phyloP scores from a whole-genome alignment of 2,797 vertebrate genomes.

The Darevskia nairensis region DNA sequence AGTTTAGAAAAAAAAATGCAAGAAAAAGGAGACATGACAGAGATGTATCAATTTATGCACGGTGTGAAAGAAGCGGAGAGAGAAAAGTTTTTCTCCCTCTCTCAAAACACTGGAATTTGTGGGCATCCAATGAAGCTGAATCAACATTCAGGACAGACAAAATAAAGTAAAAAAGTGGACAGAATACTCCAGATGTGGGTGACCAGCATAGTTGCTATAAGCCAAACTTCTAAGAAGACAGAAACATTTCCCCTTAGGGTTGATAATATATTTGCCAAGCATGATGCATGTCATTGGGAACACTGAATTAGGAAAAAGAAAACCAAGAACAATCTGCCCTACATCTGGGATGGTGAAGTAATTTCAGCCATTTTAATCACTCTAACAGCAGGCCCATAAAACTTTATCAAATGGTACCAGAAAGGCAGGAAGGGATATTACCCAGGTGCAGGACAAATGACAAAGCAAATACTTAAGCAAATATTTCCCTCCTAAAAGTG shows the following conservation, averaged over 20 bases:
- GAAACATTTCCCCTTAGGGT: fast-evolving
- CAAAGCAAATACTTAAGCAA: slow-evolving; percentile 12
- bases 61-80: no score
- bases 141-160: no score
- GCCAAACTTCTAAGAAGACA: background rate
- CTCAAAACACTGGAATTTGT: no score
- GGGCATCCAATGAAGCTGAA: no score
- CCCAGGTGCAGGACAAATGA: slow-evolving; percentile 44
- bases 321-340: background rate
- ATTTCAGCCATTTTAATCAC: slow-evolving; percentile 26
- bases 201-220: background rate
- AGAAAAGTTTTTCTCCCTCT: no score
- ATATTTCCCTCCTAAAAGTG: slow-evolving; percentile 20
- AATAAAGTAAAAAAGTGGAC: no score
- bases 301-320: background rate
- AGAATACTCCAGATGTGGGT: no score
- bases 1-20: no score
- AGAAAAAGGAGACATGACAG: no score
- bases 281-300: background rate
- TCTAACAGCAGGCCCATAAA: slow-evolving; percentile 38
- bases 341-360: background rate
- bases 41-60: no score
- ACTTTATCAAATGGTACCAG: slow-evolving; percentile 32
- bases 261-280: background rate
- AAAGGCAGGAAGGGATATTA: slow-evolving; percentile 31